Evolutionary conservation across 2,113 vertebrate species (phyloP), one percentile per base, ranked within the genome.

Genomic region (Plectropomus leopardus): DNA sequence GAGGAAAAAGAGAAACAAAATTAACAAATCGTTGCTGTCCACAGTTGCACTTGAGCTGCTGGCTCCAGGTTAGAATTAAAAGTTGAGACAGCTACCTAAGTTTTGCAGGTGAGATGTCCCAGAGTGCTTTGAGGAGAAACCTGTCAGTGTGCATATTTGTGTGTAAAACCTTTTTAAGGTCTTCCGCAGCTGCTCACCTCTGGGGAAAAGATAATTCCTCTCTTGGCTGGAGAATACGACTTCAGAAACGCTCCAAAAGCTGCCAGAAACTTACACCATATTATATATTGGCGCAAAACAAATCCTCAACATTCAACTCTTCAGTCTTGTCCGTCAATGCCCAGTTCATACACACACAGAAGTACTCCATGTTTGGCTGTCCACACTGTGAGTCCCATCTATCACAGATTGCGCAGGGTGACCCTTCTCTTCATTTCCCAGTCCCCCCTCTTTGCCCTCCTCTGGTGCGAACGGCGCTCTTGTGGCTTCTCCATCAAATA

Each of bases 401-500:
- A 71, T 84, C 76, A 32, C 72, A 0, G 21, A 51, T 58, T 32
- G 57, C 58, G 74, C 87, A 78, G 85, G 83, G 86, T 89, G 88
- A 90, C 90, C 82, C 88, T 67, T 0, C n/a, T 72, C 72, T 71
- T 36, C 26, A 4, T 79, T 19, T 11, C 65, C 69, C 76, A 73
- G 44, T 28, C 78, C 50, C 53, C 66, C 65, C 13, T 57, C 54
- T 32, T 80, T 24, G 3, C 73, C 61, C 79, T 78, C 60, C 65
- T 84, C 72, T 63, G 61, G 47, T 44, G 36, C 2, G 60, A 73
- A 44, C 21, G 2, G n/a, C 32, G 4, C 75, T 61, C 67, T 40
- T 47, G 72, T 40, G 36, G 72, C 61, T 42, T 45, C 88, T 91
- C 86, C 90, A 89, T 93, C 79, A 86, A 89, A 67, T 17, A 36